phyloP scores from a whole-genome alignment of 2,888 invertebrate genomes.

The Acrobasis repandana region DNA sequence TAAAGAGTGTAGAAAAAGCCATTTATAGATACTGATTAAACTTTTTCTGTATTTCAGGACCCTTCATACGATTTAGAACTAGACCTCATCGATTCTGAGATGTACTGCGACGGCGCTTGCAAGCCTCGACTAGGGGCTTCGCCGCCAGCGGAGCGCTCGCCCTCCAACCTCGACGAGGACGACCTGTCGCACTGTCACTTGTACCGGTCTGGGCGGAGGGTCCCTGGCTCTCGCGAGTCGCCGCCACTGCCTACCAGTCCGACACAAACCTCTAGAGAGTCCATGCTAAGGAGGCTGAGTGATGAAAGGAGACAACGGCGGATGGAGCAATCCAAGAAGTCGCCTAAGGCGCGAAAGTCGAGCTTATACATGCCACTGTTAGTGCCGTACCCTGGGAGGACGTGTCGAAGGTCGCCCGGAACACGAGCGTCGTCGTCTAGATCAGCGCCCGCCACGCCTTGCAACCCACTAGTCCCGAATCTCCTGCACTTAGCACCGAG shows the following conservation, averaged over 20 bases:
- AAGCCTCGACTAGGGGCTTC: slow-evolving; percentile 66
- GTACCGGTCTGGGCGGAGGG: slow-evolving; percentile 52
- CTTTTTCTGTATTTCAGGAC: slow-evolving; percentile 45
- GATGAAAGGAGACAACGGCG: slow-evolving; percentile 81
- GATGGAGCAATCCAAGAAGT: slow-evolving; percentile 57
- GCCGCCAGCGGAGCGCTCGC: slow-evolving; percentile 58
- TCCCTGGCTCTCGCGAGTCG: slow-evolving; percentile 75
- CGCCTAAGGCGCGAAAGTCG: slow-evolving; percentile 80
- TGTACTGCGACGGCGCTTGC: slow-evolving; percentile 68
- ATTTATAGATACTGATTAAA: too few relatives aligned
- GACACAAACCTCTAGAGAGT: slow-evolving; percentile 88
- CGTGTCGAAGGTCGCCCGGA: slow-evolving; percentile 64
- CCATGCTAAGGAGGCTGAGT: slow-evolving; percentile 85
- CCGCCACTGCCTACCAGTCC: slow-evolving; percentile 93
- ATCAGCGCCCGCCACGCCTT: slow-evolving; percentile 92
- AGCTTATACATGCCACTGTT: slow-evolving; percentile 87
- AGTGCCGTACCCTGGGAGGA: slow-evolving; percentile 58
- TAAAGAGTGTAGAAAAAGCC: too few relatives aligned
- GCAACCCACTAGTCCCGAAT: slow-evolving; percentile 86
- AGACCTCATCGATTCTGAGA: slow-evolving; percentile 70
- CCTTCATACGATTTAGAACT: slow-evolving; percentile 64
- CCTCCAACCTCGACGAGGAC: slow-evolving; percentile 56
- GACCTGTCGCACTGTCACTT: slow-evolving; percentile 44
- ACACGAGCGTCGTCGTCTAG: slow-evolving; percentile 87
- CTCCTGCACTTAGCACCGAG: slow-evolving; percentile 84